Evolutionary conservation across 2,797 vertebrate genomes (phyloP), one percentile per base, ranked within the genome.

Genomic region (Sylvia borin): DNA sequence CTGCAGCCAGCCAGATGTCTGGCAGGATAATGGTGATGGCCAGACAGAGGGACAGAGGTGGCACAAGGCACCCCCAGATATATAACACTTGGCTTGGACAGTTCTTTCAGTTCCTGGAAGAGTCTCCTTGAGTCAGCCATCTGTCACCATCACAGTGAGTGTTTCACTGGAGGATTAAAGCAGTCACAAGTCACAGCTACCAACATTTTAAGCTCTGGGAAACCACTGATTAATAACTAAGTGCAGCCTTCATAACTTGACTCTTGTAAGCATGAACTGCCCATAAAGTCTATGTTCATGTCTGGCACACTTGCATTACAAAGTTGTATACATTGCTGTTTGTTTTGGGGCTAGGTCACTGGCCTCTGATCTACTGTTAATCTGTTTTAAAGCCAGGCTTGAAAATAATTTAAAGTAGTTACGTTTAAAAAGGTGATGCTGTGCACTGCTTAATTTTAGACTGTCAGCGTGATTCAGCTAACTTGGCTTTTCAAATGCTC

Each of bases 351-450:
- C 80, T 82, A 60, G 92, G 77, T 71, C 77, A 80, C 68, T 92
- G 86, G 66, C 71, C 88, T 97, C 86, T 95, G 86, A 96, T 91
- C 85, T 83, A 40, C 42, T 85, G 21, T n/a, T 91, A 80, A 85
- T 77, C 87, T 75, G 38, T 29, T 92, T 85, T 65, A 91, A 93
- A 93, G 31, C 45, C 68, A 77, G 81, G 74, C 22, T 93, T 74
- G 67, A 87, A 92, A 94, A 88, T 79, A 70, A 88, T 89, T 94
- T 57, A 13, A 86, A 95, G 77, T 26, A 76, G 75, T 73, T 87
- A 73, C 7, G 1, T 70, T 91, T 67, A 17, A 93, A 95, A 81
- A 57, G 21, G 55, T 67, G 45, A 50, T 87, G 83, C 45, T 91
- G 40, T 81, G 58, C 32, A 36, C 45, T 67, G 71, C 78, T 74